A percentile compares a stretch with the other conserved stretches of the same genome.
Evolutionary conservation across 2,888 invertebrate species (phyloP).

Genomic region (Drosophila robusta): DNA sequence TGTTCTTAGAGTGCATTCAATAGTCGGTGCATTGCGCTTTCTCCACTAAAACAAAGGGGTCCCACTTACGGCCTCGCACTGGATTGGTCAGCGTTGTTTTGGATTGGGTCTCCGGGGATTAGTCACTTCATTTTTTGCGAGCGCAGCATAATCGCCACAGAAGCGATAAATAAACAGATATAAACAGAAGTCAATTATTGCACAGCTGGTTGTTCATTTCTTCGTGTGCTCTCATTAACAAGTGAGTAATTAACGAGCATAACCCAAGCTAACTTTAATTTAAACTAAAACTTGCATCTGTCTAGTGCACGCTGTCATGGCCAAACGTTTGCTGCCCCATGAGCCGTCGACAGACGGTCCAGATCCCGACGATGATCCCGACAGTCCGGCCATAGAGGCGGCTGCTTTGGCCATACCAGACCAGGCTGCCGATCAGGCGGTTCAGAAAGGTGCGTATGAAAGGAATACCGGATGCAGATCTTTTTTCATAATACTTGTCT

Average conservation of each 20-base stretch:
- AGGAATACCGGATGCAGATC: background rate
- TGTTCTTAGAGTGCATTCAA: conserved; percentile 23
- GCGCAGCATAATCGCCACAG: conserved; percentile 19
- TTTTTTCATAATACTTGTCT: background rate
- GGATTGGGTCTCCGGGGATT: conserved; percentile 46
- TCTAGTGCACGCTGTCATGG: conserved; percentile 83
- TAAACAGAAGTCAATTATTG: conserved; percentile 3
- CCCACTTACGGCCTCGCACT: conserved; percentile 39
- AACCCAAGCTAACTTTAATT: background rate
- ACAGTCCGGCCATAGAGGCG: conserved; percentile 83
- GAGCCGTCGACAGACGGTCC: conserved; percentile 67
- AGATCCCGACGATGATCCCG: conserved; percentile 80
- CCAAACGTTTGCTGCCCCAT: conserved; percentile 77
- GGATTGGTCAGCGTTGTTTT: conserved; percentile 22
- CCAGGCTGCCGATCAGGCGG: conserved; percentile 51
- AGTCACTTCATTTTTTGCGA: conserved; percentile 49
- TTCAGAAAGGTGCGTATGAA: conserved; percentile 68
- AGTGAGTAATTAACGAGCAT: conserved; percentile 29
- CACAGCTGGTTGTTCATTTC: conserved; percentile 24
- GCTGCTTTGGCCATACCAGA: conserved; percentile 80
- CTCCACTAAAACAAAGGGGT: conserved; percentile 55
- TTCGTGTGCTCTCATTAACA: conserved; percentile 4
- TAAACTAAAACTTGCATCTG: conserved; percentile 15
- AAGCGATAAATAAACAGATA: conserved; percentile 28
- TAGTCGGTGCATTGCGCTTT: conserved; percentile 5